Conservation (phyloP, 2,797 vertebrate genomes). For the Gymnodraco acuticeps region DNA sequence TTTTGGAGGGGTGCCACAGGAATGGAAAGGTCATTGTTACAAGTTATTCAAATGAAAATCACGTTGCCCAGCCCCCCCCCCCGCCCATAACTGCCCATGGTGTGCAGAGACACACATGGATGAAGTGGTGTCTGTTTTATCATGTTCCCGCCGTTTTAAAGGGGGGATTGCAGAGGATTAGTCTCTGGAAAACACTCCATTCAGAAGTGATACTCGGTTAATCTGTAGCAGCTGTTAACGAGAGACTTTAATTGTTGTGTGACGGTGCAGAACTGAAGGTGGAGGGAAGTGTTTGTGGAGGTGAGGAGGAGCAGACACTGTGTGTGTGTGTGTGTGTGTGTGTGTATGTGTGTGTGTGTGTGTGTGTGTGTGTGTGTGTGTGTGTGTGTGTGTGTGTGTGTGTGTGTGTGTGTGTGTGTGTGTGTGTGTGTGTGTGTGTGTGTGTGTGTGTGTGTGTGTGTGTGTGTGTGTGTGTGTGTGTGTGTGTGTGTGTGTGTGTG, state of each 20-base stretch:
- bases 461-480: neutral
- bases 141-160: conserved; percentile 22
- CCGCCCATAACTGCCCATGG: no score
- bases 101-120: conserved; percentile 5
- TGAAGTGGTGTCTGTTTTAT: conserved; percentile 47
- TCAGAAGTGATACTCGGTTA: conserved; percentile 60
- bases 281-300: neutral
- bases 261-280: conserved; percentile 59
- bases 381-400: no score
- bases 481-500: no score
- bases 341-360: no score
- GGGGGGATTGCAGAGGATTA: conserved; percentile 69
- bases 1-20: no score
- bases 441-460: no score
- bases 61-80: no score
- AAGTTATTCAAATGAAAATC: no score
- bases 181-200: conserved; percentile 57
- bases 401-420: no score
- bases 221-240: conserved; percentile 70
- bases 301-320: neutral
- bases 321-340: neutral
- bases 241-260: conserved; percentile 70
- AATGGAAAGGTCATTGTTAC: no score
- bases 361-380: no score
- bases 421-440: no score